phyloP scores from a whole-genome alignment of 2,113 vertebrate genomes.

The Rhinolophus sinicus region DNA sequence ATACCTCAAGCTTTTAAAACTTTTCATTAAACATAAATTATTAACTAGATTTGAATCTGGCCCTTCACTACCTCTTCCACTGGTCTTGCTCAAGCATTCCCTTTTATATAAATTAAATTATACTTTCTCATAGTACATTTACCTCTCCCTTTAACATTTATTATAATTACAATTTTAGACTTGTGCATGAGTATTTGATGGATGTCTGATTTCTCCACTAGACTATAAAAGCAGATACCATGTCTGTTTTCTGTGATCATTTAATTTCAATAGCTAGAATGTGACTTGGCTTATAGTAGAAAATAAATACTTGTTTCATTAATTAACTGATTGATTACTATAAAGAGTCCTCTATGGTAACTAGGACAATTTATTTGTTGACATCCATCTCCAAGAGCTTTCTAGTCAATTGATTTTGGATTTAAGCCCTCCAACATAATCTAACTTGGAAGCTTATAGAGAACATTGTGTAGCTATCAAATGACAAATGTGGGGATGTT shows the following conservation, averaged over 20 bases:
- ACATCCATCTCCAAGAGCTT: not conserved
- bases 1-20: not conserved
- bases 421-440: not conserved
- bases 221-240: not conserved
- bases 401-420: conserved; percentile 45
- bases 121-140: not conserved
- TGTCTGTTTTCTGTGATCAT: conserved; percentile 13
- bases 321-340: conserved; percentile 7
- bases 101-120: not conserved
- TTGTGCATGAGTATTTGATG: not conserved
- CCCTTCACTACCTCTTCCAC: not conserved
- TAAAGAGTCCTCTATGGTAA: not conserved
- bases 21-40: not conserved
- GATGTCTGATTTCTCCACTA: not conserved
- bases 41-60: not conserved
- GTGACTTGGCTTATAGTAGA: not conserved
- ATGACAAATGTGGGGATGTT: not conserved
- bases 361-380: conserved; percentile 6
- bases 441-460: not conserved
- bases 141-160: not conserved
- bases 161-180: not conserved
- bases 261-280: conserved; percentile 32
- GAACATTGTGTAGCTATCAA: not conserved
- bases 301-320: conserved; percentile 60
- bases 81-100: not conserved